These are phyloP conservation scores for Helostoma temminkii DNA, from an alignment of 2,797 vertebrate genomes.

Conservation along the genomic window DNA sequence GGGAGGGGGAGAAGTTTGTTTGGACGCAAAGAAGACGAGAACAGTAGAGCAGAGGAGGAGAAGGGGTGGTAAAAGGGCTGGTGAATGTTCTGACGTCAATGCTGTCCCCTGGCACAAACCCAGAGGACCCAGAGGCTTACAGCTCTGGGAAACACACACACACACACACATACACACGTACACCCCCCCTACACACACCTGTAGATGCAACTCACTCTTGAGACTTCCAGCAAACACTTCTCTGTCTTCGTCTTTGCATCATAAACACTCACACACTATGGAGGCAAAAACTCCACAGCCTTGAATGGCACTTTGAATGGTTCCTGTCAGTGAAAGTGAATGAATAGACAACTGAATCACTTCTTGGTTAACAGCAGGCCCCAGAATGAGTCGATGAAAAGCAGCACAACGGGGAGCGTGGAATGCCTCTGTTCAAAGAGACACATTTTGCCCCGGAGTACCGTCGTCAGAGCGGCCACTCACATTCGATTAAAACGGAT, in stretches of 20 bases:
- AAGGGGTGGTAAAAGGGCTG: constrained; percentile 59
- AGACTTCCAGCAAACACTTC: constrained; percentile 37
- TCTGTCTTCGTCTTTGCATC: constrained; percentile 14
- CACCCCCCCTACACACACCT: constrained; percentile 55
- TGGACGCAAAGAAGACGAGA: constrained; percentile 67
- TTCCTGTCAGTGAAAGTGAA: constrained; percentile 35
- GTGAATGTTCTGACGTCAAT: constrained; percentile 84
- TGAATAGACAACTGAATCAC: constrained; percentile 46
- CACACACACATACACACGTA: constrained; percentile 8
- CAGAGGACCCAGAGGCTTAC: constrained; percentile 62
- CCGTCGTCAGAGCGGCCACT: constrained; percentile 55
- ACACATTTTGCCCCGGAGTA: constrained; percentile 57
- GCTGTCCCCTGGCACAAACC: constrained; percentile 76
- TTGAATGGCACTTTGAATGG: constrained; percentile 16
- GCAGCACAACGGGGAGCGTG: constrained; percentile 44
- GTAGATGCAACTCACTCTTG: constrained; percentile 23
- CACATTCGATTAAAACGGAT: constrained; percentile 65
- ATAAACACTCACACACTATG: constrained; percentile 5
- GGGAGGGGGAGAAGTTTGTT: constrained; percentile 67
- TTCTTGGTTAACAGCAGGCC: constrained; percentile 27
- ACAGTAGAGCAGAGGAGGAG: constrained; percentile 24
- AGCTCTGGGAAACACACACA: constrained; percentile 58
- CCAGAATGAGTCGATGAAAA: constrained; percentile 43
- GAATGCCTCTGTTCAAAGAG: constrained; percentile 62
- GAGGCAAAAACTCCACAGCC: not conserved